Conservation (phyloP, 2,888 invertebrate species). For the Rotaria socialis region DNA sequence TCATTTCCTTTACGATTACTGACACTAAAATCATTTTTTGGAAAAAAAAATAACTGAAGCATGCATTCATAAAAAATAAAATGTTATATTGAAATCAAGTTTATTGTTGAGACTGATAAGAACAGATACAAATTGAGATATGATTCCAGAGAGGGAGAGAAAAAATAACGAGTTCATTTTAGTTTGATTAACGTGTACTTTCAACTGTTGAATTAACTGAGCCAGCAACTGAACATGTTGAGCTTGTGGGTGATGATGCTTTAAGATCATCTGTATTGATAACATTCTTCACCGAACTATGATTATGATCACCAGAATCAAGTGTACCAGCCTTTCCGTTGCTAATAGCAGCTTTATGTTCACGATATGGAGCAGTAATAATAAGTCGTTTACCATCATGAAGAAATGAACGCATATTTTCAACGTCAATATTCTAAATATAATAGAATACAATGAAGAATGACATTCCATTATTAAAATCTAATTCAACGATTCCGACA, state of each 20-base stretch:
- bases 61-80: too few relatives aligned
- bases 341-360: background rate
- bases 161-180: background rate
- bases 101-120: background rate
- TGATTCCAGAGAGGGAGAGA: background rate
- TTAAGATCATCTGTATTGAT: background rate
- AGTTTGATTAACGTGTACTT: background rate
- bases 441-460: background rate
- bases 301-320: background rate
- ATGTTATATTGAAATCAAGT: background rate
- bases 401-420: slow-evolving; percentile 28
- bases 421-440: background rate
- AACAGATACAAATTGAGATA: background rate
- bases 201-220: slow-evolving; percentile 3
- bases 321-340: background rate
- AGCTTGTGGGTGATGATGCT: background rate
- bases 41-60: too few relatives aligned
- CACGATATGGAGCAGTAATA: slow-evolving; percentile 6
- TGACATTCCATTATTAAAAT: too few relatives aligned
- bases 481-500: too few relatives aligned
- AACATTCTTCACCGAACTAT: background rate
- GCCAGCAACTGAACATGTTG: slow-evolving; percentile 1
- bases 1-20: too few relatives aligned
- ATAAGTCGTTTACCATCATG: slow-evolving; percentile 21
- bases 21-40: too few relatives aligned